These are phyloP conservation scores for Porites australiensis DNA, from an alignment of 64 coral and sea anemone species.

Conservation along the genomic window DNA sequence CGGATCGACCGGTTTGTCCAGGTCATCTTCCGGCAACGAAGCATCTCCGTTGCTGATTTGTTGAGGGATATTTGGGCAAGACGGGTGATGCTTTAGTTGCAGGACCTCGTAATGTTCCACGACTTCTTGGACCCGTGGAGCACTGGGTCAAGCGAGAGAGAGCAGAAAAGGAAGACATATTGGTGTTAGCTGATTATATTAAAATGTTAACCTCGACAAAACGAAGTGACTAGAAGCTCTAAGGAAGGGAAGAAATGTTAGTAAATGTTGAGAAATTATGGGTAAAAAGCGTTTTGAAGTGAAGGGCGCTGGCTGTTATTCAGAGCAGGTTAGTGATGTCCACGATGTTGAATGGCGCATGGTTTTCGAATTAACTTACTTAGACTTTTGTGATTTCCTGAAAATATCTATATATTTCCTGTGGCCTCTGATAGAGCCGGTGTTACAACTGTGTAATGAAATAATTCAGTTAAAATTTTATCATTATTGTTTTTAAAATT, in stretches of 20 bases:
- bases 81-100: slow-evolving; percentile 31
- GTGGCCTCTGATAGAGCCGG: not conserved
- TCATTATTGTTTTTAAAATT: not conserved
- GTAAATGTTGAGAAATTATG: not conserved
- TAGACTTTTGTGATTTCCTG: not conserved
- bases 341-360: not conserved
- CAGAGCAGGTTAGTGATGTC: not conserved
- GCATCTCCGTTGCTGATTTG: slow-evolving; percentile 10
- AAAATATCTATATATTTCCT: not conserved
- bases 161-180: slow-evolving; percentile 25
- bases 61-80: slow-evolving; percentile 33
- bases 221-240: not conserved
- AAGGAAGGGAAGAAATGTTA: not conserved
- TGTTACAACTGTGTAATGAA: slow-evolving; percentile 18
- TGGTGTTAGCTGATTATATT: slow-evolving; percentile 7
- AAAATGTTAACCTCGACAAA: not conserved
- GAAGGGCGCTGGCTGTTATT: too few species aligned
- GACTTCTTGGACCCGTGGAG: slow-evolving; percentile 38
- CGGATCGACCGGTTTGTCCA: not conserved
- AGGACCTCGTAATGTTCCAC: slow-evolving; percentile 41
- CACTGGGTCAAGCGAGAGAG: slow-evolving; percentile 42
- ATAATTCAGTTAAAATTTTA: not conserved
- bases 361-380: not conserved
- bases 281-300: not conserved
- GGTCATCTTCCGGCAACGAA: not conserved